Percentiles rank a stretch among this genome's conserved stretches.
Conservation (phyloP, 1,140 invertebrate genomes). For the Maconellicoccus hirsutus region DNA sequence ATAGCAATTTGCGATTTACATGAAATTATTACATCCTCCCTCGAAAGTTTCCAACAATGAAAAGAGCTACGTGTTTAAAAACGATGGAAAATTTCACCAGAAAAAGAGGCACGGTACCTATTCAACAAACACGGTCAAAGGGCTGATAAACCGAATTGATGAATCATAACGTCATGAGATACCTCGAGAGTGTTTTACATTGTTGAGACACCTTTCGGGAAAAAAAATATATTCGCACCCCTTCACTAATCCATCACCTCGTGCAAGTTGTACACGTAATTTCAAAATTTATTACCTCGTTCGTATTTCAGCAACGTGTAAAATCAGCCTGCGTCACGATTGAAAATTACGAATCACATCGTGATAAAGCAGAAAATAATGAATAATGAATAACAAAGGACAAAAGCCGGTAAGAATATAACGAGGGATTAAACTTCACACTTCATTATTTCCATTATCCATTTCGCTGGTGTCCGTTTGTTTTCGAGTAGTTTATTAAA, state of each 20-base stretch:
- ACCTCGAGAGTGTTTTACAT: too few species aligned
- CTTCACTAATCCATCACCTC: neutral
- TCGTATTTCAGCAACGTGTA: neutral
- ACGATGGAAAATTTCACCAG: too few species aligned
- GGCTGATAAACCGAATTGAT: too few species aligned
- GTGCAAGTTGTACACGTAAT: neutral
- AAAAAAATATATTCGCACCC: neutral
- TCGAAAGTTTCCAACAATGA: too few species aligned
- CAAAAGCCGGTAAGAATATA: slow-evolving; percentile 6
- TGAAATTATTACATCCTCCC: too few species aligned
- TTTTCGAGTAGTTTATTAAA: slow-evolving; percentile 12
- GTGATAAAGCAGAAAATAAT: slow-evolving; percentile 22
- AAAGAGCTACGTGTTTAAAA: too few species aligned
- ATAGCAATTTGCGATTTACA: neutral
- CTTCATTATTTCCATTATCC: slow-evolving; percentile 20
- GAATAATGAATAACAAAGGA: slow-evolving; percentile 12
- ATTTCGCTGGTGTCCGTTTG: slow-evolving; percentile 11
- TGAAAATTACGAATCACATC: slow-evolving; percentile 17
- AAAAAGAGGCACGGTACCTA: too few species aligned
- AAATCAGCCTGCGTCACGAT: neutral
- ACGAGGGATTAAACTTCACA: slow-evolving; percentile 13
- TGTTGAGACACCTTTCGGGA: too few species aligned
- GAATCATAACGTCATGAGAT: too few species aligned
- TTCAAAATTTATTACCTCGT: neutral
- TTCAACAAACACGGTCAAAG: too few species aligned